Percentiles rank a stretch among this genome's conserved stretches.
These are phyloP conservation scores for Sarcophaga carnaria DNA, from an alignment of 2,888 invertebrate species.

Conservation along the genomic window DNA sequence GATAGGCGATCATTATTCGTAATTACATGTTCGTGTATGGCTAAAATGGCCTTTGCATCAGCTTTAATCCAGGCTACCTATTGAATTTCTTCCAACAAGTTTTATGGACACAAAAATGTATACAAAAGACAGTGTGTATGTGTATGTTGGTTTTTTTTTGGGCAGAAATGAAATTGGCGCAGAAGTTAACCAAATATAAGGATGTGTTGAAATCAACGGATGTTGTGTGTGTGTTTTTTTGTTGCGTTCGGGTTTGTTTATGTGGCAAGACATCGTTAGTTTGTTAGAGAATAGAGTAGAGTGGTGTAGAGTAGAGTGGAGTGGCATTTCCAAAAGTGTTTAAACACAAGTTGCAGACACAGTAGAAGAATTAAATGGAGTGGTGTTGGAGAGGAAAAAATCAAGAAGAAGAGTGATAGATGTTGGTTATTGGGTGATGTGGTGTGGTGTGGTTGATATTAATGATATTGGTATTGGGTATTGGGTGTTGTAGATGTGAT, in stretches of 20 bases:
- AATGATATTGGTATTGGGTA: slow-evolving; percentile 52
- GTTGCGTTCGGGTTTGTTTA: slow-evolving; percentile 29
- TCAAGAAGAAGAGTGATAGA: slow-evolving; percentile 15
- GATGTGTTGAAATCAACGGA: slow-evolving; percentile 39
- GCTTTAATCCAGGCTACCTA: slow-evolving; percentile 98
- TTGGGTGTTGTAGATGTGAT: slow-evolving; percentile 14
- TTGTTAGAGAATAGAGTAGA: slow-evolving; percentile 36
- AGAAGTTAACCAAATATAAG: slow-evolving; percentile 23
- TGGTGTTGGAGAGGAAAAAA: slow-evolving; percentile 19
- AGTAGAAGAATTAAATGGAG: slow-evolving; percentile 23
- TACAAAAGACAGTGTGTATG: background rate
- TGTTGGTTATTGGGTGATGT: slow-evolving; percentile 59
- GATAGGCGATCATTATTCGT: slow-evolving; percentile 94
- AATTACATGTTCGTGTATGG: slow-evolving; percentile 96
- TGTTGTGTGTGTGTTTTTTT: slow-evolving; percentile 25
- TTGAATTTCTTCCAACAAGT: slow-evolving; percentile 44
- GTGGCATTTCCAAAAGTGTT: slow-evolving; percentile 36
- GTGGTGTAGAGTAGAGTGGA: slow-evolving; percentile 1
- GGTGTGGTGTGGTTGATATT: slow-evolving; percentile 51
- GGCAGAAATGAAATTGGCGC: slow-evolving; percentile 26
- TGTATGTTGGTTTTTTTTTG: slow-evolving; percentile 6
- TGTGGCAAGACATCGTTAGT: slow-evolving; percentile 54
- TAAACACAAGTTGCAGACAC: slow-evolving; percentile 44
- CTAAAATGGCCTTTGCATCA: slow-evolving; percentile 95
- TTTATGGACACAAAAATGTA: slow-evolving; percentile 35